These are phyloP conservation scores for Periophthalmus modestus DNA, from an alignment of 2,113 vertebrate species.

Conservation along the genomic window DNA sequence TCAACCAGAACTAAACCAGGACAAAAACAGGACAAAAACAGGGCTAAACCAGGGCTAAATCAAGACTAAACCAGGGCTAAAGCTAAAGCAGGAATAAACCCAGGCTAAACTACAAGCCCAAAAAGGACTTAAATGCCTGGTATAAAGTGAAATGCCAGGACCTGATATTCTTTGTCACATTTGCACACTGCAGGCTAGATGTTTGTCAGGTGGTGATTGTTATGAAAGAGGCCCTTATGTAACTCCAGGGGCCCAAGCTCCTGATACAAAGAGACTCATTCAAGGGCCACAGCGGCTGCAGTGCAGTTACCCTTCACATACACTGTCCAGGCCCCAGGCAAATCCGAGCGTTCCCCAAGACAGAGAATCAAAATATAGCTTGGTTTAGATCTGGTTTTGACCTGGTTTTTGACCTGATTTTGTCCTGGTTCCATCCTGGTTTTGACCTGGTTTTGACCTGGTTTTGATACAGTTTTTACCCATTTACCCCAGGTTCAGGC, in stretches of 20 bases:
- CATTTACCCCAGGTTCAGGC: too few species aligned
- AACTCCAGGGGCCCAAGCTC: conserved; percentile 39
- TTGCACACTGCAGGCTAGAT: neutral
- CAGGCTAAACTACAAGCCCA: neutral
- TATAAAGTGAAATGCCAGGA: neutral
- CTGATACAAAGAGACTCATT: conserved; percentile 70
- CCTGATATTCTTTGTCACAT: neutral
- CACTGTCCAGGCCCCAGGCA: conserved; percentile 24
- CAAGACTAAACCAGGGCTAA: too few species aligned
- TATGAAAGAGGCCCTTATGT: conserved; percentile 69
- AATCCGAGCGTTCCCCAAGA: conserved; percentile 8
- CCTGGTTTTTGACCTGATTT: neutral
- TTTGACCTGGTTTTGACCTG: too few species aligned
- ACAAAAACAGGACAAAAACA: too few species aligned
- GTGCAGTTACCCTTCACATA: conserved; percentile 48
- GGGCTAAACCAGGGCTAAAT: too few species aligned
- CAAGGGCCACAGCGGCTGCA: conserved; percentile 42
- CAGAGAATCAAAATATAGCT: neutral
- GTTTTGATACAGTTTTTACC: neutral
- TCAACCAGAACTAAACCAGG: too few species aligned
- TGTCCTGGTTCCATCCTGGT: too few species aligned
- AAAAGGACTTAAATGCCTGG: neutral
- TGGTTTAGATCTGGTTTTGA: neutral
- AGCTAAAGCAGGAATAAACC: neutral
- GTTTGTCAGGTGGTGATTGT: conserved; percentile 53